Evolutionary conservation across 2,113 vertebrate genomes (phyloP).

Genomic region (Chinchilla lanigera): DNA sequence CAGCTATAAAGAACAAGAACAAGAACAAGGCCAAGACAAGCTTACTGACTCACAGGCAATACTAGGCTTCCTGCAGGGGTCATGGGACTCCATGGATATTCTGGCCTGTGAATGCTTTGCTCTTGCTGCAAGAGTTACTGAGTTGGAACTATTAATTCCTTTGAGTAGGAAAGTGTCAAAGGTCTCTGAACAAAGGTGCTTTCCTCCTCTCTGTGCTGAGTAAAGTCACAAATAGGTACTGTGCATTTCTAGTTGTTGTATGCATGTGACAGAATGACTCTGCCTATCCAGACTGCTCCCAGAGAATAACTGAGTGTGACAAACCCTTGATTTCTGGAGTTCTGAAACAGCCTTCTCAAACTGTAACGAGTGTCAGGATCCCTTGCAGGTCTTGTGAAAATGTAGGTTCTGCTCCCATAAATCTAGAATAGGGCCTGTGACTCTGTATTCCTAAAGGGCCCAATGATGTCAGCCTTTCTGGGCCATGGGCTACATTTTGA

Average conservation of each 20-base stretch:
- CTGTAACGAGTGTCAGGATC: not conserved
- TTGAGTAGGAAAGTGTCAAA: not conserved
- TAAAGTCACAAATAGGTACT: not conserved
- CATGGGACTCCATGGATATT: not conserved
- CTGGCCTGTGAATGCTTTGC: not conserved
- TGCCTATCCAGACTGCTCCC: not conserved
- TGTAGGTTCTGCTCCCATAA: not conserved
- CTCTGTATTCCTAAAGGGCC: not conserved
- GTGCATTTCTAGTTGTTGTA: not conserved
- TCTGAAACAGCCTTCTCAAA: constrained; percentile 24
- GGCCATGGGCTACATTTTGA: not conserved
- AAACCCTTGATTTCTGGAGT: not conserved
- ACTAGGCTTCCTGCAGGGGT: not conserved
- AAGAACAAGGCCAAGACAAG: not conserved
- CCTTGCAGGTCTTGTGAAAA: not conserved
- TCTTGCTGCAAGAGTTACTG: not conserved
- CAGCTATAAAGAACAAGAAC: not conserved
- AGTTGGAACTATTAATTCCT: not conserved
- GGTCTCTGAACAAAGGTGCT: not conserved
- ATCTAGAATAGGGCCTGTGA: not conserved
- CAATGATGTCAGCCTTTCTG: not conserved
- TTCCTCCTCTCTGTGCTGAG: not conserved
- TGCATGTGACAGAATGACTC: not conserved
- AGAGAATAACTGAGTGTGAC: not conserved
- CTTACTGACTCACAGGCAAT: not conserved